Evolutionary conservation across 2,797 vertebrate species (phyloP), one percentile per base, ranked within the genome.

Genomic region (Apogon hyalosoma): DNA sequence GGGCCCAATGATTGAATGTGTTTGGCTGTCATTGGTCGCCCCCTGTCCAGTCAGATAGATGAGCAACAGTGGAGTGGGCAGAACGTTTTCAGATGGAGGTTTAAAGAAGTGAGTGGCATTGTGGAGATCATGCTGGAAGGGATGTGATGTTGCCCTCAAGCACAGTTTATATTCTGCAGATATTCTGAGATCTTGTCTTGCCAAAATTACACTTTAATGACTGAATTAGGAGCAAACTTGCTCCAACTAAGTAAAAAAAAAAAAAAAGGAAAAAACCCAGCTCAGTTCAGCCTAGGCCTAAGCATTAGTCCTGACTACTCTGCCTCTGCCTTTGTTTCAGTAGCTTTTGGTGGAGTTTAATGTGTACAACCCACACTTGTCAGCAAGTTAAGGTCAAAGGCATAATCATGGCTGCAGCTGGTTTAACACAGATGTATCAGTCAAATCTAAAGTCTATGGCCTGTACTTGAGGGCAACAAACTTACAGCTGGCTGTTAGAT

Each of bases 1-100:
- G 80, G 87, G 84, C 86, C 89, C 90, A 84, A 78, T 94, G 92
- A 93, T 86, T 93, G 92, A 95, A 94, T 94, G 93, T 95, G 91
- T 91, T 91, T 90, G 82, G 87, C 82, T 77, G 90, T 93, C 92
- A 87, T 91, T 92, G 92, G 91, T 82, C 1, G 62, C 80, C 83
- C 75, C 69, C 63, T 82, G 77, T 89, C 85, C 88, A 85, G 89
- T 90, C 79, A 63, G 78, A 80, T 80, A 71, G 86, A 81, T 79
- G 79, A 87, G 82, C 78, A 87, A 72, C 72, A 75, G 78, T 80
- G 81, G 83, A 84, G 82, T 53, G 86, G 83, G 86, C 31, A 59
- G 79, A 82, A 82, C 11, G 24, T 83, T 80, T 86, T 87, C 74
- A 82, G 79, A 78, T 69, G 59, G 67, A 69, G 70, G 69, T 78